These are phyloP conservation scores for Chrysemys picta DNA, from an alignment of 2,113 vertebrate species.

Conservation along the genomic window DNA sequence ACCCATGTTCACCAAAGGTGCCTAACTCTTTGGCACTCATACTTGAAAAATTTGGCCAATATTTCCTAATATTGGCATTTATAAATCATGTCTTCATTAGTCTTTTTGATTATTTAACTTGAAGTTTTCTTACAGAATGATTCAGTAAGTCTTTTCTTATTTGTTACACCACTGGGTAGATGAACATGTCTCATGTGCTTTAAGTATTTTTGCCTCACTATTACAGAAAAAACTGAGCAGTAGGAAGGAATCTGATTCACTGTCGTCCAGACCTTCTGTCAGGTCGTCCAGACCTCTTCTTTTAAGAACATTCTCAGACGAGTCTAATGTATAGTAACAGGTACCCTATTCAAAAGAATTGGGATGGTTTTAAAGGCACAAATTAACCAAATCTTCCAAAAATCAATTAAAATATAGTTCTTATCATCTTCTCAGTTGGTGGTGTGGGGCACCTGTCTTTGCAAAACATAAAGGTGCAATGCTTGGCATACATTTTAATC, in stretches of 20 bases:
- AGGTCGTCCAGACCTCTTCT: slow-evolving; percentile 87
- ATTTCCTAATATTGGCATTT: fast-evolving
- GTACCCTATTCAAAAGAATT: slow-evolving; percentile 84
- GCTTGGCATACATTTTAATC: slow-evolving; percentile 76
- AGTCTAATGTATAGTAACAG: slow-evolving; percentile 97
- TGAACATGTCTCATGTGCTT: slow-evolving; percentile 34
- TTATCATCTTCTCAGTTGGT: slow-evolving; percentile 75
- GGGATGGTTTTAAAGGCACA: slow-evolving; percentile 74
- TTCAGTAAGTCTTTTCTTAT: not conserved
- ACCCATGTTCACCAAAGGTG: not conserved
- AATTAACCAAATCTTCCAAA: slow-evolving; percentile 72
- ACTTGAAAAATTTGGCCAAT: fast-evolving
- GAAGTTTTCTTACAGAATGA: fast-evolving
- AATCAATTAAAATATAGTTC: slow-evolving; percentile 75
- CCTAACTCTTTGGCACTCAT: fast-evolving
- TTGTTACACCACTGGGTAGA: slow-evolving; percentile 12
- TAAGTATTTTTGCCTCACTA: slow-evolving; percentile 85
- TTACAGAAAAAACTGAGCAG: slow-evolving; percentile 91
- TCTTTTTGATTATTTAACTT: fast-evolving
- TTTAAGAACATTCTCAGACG: slow-evolving; percentile 99
- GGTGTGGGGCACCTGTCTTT: slow-evolving; percentile 77
- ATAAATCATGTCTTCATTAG: fast-evolving
- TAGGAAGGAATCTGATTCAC: slow-evolving; percentile 82
- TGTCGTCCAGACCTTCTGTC: slow-evolving; percentile 89
- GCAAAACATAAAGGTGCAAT: slow-evolving; percentile 77